Evolutionary conservation across 2,113 vertebrate genomes (phyloP), one percentile per base, ranked within the genome.

Genomic region (Microtus pennsylvanicus): DNA sequence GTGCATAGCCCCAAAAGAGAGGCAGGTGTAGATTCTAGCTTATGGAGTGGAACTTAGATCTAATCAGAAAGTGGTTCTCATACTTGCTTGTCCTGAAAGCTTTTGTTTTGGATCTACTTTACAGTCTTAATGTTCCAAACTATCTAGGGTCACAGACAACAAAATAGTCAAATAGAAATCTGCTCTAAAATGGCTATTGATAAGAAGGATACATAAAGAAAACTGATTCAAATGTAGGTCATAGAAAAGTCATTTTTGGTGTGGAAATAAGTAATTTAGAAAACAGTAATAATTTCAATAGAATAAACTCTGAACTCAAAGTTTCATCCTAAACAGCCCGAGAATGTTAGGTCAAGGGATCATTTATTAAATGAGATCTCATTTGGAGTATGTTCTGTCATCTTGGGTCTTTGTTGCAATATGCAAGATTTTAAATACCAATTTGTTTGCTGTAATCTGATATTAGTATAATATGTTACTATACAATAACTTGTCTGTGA

Each of bases 341-440:
- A 90, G 78, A 92, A 58, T 90, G 63, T 47, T 35, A 65, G 38
- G 7, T 52, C 21, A 92, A 81, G 5, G 35, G 74, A 82, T 94
- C 10, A 74, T 65, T 91, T 77, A 58, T 89, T 93, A 89, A 69
- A 67, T 7, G 24, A 67, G 5, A 65, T 47, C 24, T 81, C 30
- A 92, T 90, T 45, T 89, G 42, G 91, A 74, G 76, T 19, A 21
- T 17, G 69, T 87, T 93, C 1, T 81, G 33, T 16, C 33, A 55
- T 92, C 80, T 87, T 35, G 38, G 8, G 76, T 89, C 7, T 95
- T 92, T 87, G 86, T 89, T 91, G 65, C 78, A 80, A 77, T 80
- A 45, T 22, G 4, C 19, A 75, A 78, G 5, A 74, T 35, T 82
- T 87, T 4, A 72, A 90, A 47, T 65, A 45, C n/a, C 35, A 4